Percentiles rank a stretch among this genome's conserved stretches.
Conservation (phyloP, 2,797 vertebrate species). For the Gymnothorax javanicus region DNA sequence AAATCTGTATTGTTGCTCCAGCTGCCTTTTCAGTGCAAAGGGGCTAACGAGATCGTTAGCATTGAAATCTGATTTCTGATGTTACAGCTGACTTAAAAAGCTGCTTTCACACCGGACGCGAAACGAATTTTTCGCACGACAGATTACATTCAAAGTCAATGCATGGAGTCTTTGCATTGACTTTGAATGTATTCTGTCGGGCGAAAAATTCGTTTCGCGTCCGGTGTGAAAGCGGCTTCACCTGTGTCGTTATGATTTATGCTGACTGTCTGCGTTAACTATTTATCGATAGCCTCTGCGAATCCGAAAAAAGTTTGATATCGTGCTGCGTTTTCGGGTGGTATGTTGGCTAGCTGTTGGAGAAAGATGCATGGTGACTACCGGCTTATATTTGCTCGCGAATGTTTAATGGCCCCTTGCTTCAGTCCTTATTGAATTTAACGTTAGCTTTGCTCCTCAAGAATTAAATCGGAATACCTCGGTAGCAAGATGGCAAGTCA, state of each 20-base stretch:
- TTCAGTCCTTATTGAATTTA: not conserved
- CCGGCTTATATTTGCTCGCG: not conserved
- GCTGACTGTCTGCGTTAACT: not conserved
- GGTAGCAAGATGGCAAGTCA: too few species aligned
- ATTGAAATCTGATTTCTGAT: not conserved
- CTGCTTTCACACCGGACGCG: too few species aligned
- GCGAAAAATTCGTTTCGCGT: too few species aligned
- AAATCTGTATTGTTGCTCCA: not conserved
- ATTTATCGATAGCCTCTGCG: not conserved
- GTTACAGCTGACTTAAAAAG: not conserved
- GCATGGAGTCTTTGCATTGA: too few species aligned
- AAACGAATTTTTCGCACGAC: too few species aligned
- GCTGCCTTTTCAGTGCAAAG: not conserved
- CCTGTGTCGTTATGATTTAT: not conserved
- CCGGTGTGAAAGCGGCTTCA: not conserved
- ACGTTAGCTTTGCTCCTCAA: too few species aligned
- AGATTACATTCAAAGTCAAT: too few species aligned
- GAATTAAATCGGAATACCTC: not conserved
- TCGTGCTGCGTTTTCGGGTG: not conserved
- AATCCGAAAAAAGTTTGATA: not conserved
- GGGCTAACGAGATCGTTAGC: not conserved
- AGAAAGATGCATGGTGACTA: not conserved
- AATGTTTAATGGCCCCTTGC: not conserved
- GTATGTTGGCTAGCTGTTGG: not conserved
- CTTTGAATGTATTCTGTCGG: too few species aligned